A percentile compares a stretch with the other conserved stretches of the same genome.
Conservation (phyloP, 2,888 invertebrate species). For the Morinoia aosen region DNA sequence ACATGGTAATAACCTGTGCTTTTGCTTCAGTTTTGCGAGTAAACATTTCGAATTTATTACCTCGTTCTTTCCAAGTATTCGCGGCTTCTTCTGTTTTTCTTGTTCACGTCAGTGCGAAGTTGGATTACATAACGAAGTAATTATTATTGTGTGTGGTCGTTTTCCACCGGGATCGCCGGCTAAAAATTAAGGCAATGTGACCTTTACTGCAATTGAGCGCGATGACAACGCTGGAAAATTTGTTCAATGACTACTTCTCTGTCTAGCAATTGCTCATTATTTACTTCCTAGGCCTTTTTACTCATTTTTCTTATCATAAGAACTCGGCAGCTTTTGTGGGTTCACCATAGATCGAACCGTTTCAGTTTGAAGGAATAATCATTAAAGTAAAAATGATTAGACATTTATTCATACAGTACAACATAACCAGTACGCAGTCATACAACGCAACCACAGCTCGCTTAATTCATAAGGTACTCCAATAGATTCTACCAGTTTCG, state of each 20-base stretch:
- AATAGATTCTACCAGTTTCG: not conserved
- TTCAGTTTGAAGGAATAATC: not conserved
- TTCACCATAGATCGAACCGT: not conserved
- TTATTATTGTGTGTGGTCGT: too few relatives aligned
- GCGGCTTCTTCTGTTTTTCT: not conserved
- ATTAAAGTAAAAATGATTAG: not conserved
- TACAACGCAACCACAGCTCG: not conserved
- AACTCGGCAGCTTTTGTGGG: too few relatives aligned
- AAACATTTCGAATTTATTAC: not conserved
- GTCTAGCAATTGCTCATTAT: too few relatives aligned
- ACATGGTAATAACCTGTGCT: not conserved
- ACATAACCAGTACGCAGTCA: not conserved
- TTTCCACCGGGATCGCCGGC: too few relatives aligned
- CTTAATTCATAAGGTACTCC: not conserved
- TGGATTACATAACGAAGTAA: too few relatives aligned
- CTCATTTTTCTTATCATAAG: too few relatives aligned
- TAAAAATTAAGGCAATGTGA: too few relatives aligned
- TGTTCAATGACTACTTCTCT: too few relatives aligned
- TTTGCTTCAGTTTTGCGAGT: not conserved
- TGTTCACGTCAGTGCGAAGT: not conserved
- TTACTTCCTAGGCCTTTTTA: too few relatives aligned
- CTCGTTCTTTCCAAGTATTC: conserved; percentile 33
- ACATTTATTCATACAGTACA: not conserved
- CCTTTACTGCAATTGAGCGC: too few relatives aligned
- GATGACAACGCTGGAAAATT: too few relatives aligned